phyloP scores from a whole-genome alignment of 1,140 invertebrate genomes.

The Caenorhabditis briggsae region DNA sequence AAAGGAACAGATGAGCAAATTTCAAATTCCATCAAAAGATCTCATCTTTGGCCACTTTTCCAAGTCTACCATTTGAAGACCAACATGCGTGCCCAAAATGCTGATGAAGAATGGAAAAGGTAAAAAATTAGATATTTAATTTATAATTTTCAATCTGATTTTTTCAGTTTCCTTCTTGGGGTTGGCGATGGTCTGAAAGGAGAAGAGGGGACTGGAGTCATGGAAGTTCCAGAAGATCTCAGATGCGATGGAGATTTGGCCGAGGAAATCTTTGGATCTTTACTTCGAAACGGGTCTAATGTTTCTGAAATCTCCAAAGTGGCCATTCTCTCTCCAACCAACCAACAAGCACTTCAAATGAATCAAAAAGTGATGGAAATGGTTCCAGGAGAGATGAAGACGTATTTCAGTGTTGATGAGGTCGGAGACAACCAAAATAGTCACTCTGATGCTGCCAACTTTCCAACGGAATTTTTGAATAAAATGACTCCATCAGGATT shows the following conservation, averaged over 20 bases:
- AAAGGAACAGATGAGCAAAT: neutral
- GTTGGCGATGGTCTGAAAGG: neutral
- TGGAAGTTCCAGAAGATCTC: constrained; percentile 17
- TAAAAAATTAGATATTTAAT: neutral
- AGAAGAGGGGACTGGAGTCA: constrained; percentile 10
- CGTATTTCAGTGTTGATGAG: neutral
- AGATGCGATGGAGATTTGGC: neutral
- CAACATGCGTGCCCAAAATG: constrained; percentile 56
- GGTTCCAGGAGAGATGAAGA: constrained; percentile 17
- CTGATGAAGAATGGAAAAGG: constrained; percentile 16
- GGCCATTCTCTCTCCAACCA: constrained; percentile 24
- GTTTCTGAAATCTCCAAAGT: neutral
- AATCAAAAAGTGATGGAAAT: neutral
- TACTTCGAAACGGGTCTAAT: neutral
- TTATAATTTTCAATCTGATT: too few relatives aligned
- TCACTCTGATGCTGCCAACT: neutral
- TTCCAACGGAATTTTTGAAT: constrained; percentile 5
- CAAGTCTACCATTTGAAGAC: neutral
- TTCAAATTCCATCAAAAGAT: constrained; percentile 49
- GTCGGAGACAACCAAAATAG: neutral
- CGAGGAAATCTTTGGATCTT: neutral
- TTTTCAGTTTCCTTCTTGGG: too few relatives aligned
- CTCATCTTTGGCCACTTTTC: constrained; percentile 37
- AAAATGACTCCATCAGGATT: constrained; percentile 53
- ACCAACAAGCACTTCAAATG: neutral